Evolutionary conservation across 2,888 invertebrate species (phyloP).

Genomic region (Dynastes tityus): DNA sequence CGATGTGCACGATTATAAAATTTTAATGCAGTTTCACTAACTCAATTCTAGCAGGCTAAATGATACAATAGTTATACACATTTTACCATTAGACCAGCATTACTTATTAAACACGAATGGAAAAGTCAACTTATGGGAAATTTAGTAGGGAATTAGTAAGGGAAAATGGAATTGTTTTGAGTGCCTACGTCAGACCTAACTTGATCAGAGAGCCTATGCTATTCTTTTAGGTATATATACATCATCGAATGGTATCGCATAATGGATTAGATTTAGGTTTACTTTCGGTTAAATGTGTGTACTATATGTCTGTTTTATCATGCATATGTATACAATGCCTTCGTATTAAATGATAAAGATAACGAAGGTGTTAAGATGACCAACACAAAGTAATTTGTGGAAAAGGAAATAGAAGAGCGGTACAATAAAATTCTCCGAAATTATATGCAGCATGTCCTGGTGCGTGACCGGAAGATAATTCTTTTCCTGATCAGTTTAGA

Average conservation of each 20-base stretch:
- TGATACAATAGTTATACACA: background rate
- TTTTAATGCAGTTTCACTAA: background rate
- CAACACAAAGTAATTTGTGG: too few relatives aligned
- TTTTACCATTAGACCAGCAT: background rate
- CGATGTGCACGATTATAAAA: background rate
- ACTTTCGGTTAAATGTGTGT: background rate
- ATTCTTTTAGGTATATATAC: background rate
- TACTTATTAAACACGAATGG: background rate
- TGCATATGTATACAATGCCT: too few relatives aligned
- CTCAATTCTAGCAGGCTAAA: background rate
- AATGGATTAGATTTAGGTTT: background rate
- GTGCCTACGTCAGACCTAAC: background rate
- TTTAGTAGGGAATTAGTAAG: slow-evolving; percentile 4
- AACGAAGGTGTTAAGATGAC: too few relatives aligned
- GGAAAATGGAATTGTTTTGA: background rate
- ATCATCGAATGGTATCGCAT: background rate
- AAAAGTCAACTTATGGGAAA: background rate
- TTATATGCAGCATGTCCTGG: too few relatives aligned
- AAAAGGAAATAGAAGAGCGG: too few relatives aligned
- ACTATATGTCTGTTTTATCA: too few relatives aligned
- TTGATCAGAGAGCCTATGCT: background rate
- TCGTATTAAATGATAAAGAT: too few relatives aligned
- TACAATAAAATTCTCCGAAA: too few relatives aligned
- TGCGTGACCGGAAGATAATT: too few relatives aligned
- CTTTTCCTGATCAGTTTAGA: too few relatives aligned